Conservation (phyloP, 2,113 vertebrate species). For the Craseonycteris thonglongyai region DNA sequence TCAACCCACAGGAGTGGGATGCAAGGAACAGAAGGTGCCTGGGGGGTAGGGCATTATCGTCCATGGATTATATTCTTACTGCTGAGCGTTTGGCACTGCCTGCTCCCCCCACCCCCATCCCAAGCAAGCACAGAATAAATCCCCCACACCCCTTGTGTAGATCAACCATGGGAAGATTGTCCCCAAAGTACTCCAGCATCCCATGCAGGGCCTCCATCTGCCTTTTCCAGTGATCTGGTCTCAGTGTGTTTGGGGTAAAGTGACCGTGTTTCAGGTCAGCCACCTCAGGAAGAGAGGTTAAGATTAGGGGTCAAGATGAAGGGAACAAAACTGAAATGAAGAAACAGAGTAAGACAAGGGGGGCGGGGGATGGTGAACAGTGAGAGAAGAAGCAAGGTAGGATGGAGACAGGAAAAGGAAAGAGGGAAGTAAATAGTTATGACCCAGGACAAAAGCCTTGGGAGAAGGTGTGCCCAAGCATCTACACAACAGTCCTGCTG, state of each 20-base stretch:
- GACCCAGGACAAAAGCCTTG: neutral
- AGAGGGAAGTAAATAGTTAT: neutral
- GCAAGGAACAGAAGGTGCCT: neutral
- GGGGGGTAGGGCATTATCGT: neutral
- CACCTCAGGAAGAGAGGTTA: neutral
- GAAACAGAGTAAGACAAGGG: neutral
- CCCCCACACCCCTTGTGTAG: neutral
- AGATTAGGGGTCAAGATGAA: neutral
- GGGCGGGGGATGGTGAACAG: accelerated
- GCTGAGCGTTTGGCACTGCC: neutral
- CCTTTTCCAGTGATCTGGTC: neutral
- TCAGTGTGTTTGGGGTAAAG: neutral
- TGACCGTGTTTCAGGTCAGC: neutral
- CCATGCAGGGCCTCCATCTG: neutral
- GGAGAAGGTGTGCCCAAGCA: neutral
- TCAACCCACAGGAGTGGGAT: neutral
- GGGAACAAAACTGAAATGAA: neutral
- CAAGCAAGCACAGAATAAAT: neutral
- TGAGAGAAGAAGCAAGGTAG: neutral
- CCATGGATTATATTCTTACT: neutral
- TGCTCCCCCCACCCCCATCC: no score
- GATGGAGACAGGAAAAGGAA: neutral
- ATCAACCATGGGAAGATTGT: neutral
- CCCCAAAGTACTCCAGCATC: neutral
- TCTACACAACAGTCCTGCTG: neutral